These are phyloP conservation scores for Nerophis lumbriciformis DNA, from an alignment of 2,113 vertebrate species.

Conservation along the genomic window DNA sequence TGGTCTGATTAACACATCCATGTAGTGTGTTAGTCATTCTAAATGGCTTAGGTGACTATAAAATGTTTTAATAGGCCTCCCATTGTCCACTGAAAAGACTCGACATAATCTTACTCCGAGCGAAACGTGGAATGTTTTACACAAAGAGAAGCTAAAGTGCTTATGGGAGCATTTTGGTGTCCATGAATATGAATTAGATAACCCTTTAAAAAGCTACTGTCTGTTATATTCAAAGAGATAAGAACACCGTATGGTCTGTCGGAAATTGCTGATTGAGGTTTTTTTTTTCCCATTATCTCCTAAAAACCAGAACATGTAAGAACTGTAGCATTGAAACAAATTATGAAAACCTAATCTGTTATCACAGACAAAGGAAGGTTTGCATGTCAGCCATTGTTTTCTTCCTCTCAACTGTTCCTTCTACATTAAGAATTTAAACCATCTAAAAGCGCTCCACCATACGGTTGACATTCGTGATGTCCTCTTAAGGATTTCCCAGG, in stretches of 20 bases:
- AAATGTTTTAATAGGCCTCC: constrained; percentile 13
- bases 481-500: constrained; percentile 8
- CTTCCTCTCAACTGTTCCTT: constrained; percentile 8
- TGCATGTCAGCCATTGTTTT: not conserved
- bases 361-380: not conserved
- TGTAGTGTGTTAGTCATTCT: not conserved
- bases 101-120: constrained; percentile 12
- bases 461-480: constrained; percentile 4
- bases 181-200: constrained; percentile 27
- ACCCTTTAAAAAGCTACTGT: constrained; percentile 38
- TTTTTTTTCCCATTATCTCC: constrained; percentile 14
- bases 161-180: constrained; percentile 37
- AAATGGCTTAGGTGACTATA: constrained; percentile 16
- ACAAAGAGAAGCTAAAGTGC: constrained; percentile 41
- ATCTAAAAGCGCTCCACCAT: constrained; percentile 17
- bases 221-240: constrained; percentile 37
- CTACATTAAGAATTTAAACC: constrained; percentile 15
- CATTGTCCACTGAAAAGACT: constrained; percentile 35
- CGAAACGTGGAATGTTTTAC: constrained; percentile 14
- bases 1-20: not conserved
- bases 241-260: constrained; percentile 26
- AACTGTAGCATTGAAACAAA: not conserved
- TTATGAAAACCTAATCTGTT: not conserved
- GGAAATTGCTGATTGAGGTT: constrained; percentile 35
- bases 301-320: not conserved